A percentile compares a stretch with the other conserved stretches of the same genome.
Conservation (phyloP, 1,140 invertebrate species). For the Orussus abietinus region DNA sequence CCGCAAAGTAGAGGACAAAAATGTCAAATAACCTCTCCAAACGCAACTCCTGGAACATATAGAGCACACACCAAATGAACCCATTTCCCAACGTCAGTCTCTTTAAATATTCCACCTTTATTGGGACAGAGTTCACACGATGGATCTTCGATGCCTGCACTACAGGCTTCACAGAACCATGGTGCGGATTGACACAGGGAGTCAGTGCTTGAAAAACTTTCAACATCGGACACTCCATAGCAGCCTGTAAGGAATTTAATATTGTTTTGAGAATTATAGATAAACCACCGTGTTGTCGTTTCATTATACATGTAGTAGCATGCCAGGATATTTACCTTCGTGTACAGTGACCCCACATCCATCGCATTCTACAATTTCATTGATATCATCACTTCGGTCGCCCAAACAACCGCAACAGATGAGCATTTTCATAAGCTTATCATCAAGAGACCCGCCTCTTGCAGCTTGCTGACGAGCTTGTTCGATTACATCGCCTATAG, state of each 20-base stretch:
- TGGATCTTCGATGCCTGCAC: constrained; percentile 81
- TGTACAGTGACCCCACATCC: constrained; percentile 93
- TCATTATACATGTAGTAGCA: too few relatives aligned
- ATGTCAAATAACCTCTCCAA: constrained; percentile 68
- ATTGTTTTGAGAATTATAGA: constrained; percentile 12
- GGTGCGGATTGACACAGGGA: constrained; percentile 92
- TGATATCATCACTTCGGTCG: constrained; percentile 85
- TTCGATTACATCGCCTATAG: constrained; percentile 55
- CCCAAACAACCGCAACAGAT: constrained; percentile 93
- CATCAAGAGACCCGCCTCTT: constrained; percentile 40
- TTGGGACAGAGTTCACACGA: constrained; percentile 82
- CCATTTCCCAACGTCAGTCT: constrained; percentile 95
- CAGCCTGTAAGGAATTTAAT: constrained; percentile 61
- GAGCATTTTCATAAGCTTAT: constrained; percentile 56
- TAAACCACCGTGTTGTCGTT: too few relatives aligned
- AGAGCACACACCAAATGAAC: constrained; percentile 96
- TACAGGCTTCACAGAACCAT: constrained; percentile 98
- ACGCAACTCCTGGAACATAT: constrained; percentile 95
- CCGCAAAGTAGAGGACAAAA: too few relatives aligned
- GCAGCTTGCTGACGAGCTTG: constrained; percentile 52
- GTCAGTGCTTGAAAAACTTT: constrained; percentile 84
- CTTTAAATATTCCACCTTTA: constrained; percentile 90
- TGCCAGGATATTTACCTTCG: constrained; percentile 76
- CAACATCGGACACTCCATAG: constrained; percentile 91
- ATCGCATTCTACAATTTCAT: constrained; percentile 97